Conservation (phyloP, 2,888 invertebrate genomes). For the Ochropleura leucogaster region DNA sequence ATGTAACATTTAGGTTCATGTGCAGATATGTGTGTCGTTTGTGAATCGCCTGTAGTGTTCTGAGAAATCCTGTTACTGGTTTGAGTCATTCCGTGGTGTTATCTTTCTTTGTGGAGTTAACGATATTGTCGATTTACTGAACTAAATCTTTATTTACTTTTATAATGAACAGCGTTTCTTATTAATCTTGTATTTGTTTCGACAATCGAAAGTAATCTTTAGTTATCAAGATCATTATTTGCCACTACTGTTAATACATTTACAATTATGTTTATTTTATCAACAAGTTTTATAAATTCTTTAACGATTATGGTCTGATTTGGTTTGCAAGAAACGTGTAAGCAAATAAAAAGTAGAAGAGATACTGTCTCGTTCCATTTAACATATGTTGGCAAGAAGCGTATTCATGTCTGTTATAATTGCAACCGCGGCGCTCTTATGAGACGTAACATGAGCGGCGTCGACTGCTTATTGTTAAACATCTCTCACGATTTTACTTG, state of each 20-base stretch:
- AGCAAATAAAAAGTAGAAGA: conserved; percentile 38
- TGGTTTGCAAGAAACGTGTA: conserved; percentile 19
- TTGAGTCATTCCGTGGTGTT: conserved; percentile 45
- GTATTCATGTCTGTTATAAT: conserved; percentile 60
- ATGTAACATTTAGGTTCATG: conserved; percentile 13
- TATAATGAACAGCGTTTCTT: background rate
- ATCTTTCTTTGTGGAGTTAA: conserved; percentile 29
- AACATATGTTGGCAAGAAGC: conserved; percentile 59
- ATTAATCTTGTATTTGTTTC: conserved; percentile 33
- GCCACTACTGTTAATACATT: background rate
- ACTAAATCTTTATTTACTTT: conserved; percentile 9
- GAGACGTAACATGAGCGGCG: conserved; percentile 65
- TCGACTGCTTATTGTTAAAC: conserved; percentile 77
- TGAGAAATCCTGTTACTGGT: conserved; percentile 28
- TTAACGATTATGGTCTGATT: conserved; percentile 18
- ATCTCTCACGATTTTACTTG: conserved; percentile 87
- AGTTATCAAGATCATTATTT: conserved; percentile 6
- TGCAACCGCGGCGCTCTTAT: conserved; percentile 58
- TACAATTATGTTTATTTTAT: background rate
- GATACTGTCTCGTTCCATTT: conserved; percentile 57
- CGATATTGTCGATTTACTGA: conserved; percentile 9
- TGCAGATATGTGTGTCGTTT: conserved; percentile 2
- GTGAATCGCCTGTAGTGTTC: conserved; percentile 38
- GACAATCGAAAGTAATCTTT: conserved; percentile 15
- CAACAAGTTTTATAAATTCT: background rate